Base-by-base conservation (phyloP, 2,797 vertebrate species). In the Dromococcyx pavoninus region DNA sequence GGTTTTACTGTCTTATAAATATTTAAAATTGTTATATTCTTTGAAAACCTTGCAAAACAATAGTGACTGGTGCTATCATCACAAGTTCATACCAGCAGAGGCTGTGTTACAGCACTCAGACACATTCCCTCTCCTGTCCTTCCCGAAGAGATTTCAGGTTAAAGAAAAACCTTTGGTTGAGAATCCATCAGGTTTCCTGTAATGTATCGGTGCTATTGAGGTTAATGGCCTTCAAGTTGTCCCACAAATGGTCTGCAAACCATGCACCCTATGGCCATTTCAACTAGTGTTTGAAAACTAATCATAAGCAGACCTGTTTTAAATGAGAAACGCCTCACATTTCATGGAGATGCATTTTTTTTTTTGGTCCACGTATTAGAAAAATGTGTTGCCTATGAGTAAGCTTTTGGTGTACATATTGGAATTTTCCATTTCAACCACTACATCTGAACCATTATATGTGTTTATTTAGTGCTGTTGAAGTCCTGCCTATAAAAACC, bases 391-490 rank as follows among this genome's bases (percentile, higher is more conserved):
- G 30, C 17, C 7, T 39, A 2, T 43, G 89, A 91, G 32, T 69
- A 78, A 92, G 28, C 14, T 87, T 30, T 88, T 56, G 71, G 35
- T 93, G 74, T 50, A 22, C 24, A 4, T 50, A 8, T 23, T 17
- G 61, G 54, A 90, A 86, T 93, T 95, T 94, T 92, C 93, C 79
- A 84, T 62, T 91, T 90, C 46, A 74, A 43, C 61, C 39, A 65
- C 46, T 65, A 78, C 77, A 72, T 95, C 56, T 88, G 51, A 91
- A 6, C 23, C 21, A 4, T 15, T 64, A 17, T 0, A 0, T 18
- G 41, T 90, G 88, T 86, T 89, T 91, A 58, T 75, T 74, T 66
- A 84, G 70, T 28, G 50, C 58, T 78, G 61, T 19, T 88, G 71
- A 92, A 88, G 58, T 48, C 82, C 64, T 69, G 86, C n/a, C 58